phyloP scores from a whole-genome alignment of 2,113 vertebrate species.

The Dromiciops gliroides region DNA sequence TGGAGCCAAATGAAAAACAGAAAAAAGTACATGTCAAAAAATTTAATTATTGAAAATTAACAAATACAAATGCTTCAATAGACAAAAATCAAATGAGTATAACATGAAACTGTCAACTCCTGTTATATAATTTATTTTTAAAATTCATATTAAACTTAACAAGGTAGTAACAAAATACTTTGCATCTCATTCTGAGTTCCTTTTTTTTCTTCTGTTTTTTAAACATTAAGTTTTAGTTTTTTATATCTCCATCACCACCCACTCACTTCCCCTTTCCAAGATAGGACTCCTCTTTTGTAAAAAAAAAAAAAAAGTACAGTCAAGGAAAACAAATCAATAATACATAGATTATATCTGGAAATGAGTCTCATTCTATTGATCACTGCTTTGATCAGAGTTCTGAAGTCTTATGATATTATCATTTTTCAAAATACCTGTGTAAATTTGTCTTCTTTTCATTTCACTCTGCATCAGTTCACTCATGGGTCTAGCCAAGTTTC shows the following conservation, averaged over 20 bases:
- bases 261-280: neutral
- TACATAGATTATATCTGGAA: neutral
- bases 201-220: neutral
- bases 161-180: neutral
- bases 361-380: neutral
- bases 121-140: neutral
- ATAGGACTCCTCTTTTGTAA: neutral
- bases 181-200: neutral
- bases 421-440: too few relatives aligned
- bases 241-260: neutral
- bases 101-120: neutral
- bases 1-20: neutral
- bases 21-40: neutral
- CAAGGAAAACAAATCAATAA: neutral
- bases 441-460: neutral
- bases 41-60: neutral
- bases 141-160: neutral
- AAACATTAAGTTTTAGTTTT: neutral
- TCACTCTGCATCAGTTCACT: neutral
- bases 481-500: neutral
- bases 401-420: neutral
- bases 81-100: neutral
- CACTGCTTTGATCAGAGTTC: neutral
- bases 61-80: neutral
- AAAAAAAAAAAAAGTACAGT: neutral